phyloP scores from a whole-genome alignment of 1,140 invertebrate genomes.

The Drosophila melanica region DNA sequence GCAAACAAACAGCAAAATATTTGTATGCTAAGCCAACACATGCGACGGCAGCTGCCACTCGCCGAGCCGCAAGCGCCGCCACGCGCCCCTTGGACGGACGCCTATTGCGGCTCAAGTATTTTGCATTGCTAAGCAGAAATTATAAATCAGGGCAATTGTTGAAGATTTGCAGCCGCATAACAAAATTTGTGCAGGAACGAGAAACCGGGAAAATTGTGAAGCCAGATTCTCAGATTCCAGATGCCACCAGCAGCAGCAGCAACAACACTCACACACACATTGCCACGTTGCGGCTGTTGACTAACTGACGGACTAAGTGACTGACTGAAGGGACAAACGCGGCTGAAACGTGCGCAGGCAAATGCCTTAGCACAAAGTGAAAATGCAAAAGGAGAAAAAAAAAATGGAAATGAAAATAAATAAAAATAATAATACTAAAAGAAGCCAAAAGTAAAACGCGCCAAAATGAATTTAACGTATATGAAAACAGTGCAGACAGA shows the following conservation, averaged over 20 bases:
- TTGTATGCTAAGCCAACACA: conserved; percentile 82
- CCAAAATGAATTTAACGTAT: conserved; percentile 76
- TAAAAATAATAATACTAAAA: conserved; percentile 14
- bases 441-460: conserved; percentile 20
- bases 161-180: conserved; percentile 82
- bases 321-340: conserved; percentile 18
- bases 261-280: conserved; percentile 27
- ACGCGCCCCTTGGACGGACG: conserved; percentile 8
- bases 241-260: conserved; percentile 14
- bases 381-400: conserved; percentile 36
- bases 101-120: conserved; percentile 77
- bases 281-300: conserved; percentile 34
- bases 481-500: conserved; percentile 52
- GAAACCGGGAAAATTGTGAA: conserved; percentile 1
- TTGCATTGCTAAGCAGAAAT: conserved; percentile 82
- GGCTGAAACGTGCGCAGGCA: conserved; percentile 63
- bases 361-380: conserved; percentile 71
- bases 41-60: conserved; percentile 70
- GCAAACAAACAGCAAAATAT: conserved; percentile 82
- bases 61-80: conserved; percentile 9
- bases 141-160: conserved; percentile 82
- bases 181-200: conserved; percentile 59
- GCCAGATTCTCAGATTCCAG: conserved; percentile 24
- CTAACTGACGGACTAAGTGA: conserved; percentile 50
- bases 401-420: neutral